Evolutionary conservation across 2,888 invertebrate species (phyloP).

Genomic region (Cyclophora punctaria): DNA sequence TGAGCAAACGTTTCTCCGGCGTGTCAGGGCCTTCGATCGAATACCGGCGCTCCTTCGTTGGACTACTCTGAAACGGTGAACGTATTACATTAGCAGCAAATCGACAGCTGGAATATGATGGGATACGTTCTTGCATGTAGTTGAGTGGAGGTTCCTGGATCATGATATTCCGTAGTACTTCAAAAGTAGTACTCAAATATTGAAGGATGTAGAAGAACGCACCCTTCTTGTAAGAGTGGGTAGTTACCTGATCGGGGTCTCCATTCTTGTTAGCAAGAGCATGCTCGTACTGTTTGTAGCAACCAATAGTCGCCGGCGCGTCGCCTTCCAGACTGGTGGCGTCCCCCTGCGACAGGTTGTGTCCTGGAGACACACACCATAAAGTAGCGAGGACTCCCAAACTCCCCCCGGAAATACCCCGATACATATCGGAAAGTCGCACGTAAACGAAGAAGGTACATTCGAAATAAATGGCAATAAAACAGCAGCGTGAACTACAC

Average conservation of each 20-base stretch:
- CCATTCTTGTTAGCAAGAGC: conserved; percentile 60
- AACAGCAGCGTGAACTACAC: conserved; percentile 66
- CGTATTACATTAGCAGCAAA: conserved; percentile 47
- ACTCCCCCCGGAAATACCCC: conserved; percentile 35
- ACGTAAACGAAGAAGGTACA: conserved; percentile 38
- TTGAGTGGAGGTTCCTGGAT: too few relatives aligned
- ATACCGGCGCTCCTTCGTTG: conserved; percentile 64
- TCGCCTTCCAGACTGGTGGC: conserved; percentile 88
- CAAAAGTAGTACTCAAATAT: too few relatives aligned
- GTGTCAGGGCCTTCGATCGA: conserved; percentile 61
- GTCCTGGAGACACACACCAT: conserved; percentile 81
- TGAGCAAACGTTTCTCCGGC: conserved; percentile 72
- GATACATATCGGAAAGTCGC: conserved; percentile 34
- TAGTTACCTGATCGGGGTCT: conserved; percentile 58
- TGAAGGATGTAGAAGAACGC: conserved; percentile 28
- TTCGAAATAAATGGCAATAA: conserved; percentile 47
- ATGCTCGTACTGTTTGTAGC: conserved; percentile 87
- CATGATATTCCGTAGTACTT: too few relatives aligned
- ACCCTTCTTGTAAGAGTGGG: conserved; percentile 23
- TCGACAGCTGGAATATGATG: conserved; percentile 15
- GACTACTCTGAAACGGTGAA: conserved; percentile 70
- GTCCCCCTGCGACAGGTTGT: conserved; percentile 92
- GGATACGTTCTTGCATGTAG: too few relatives aligned
- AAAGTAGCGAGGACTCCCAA: conserved; percentile 63
- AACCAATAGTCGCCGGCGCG: conserved; percentile 83